Evolutionary conservation across 2,797 vertebrate species (phyloP).

Genomic region (Balearica regulorum): DNA sequence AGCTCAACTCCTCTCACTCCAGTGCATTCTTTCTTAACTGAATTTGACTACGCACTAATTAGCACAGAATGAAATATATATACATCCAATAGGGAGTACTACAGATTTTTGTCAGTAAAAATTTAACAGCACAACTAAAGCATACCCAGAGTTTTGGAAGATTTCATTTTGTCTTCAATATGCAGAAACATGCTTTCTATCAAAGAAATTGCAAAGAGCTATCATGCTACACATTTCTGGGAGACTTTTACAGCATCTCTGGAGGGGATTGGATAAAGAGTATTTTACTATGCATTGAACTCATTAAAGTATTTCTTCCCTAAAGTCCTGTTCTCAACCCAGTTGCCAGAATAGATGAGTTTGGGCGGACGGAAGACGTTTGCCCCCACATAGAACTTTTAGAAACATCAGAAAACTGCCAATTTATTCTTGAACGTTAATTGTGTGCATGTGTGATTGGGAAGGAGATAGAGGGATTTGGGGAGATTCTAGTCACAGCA

Average conservation of each 20-base stretch:
- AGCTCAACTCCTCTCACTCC: background rate
- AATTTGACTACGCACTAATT: background rate
- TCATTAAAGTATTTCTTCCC: background rate
- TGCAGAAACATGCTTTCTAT: background rate
- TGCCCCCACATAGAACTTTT: background rate
- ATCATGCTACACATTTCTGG: background rate
- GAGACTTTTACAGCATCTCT: background rate
- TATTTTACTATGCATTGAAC: background rate
- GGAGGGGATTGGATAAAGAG: background rate
- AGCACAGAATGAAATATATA: background rate
- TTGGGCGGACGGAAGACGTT: background rate
- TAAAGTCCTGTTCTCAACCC: background rate
- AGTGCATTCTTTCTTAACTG: background rate
- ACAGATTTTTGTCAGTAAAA: background rate
- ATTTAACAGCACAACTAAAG: slow-evolving; percentile 11
- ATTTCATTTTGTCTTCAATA: slow-evolving; percentile 16
- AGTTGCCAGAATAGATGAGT: background rate
- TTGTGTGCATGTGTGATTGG: background rate
- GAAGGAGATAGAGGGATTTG: background rate
- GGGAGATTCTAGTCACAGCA: background rate
- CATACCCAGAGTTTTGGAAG: background rate
- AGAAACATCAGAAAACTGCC: background rate
- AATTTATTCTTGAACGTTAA: background rate
- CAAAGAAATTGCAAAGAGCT: background rate
- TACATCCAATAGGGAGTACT: background rate